Base-by-base conservation (phyloP, 2,113 vertebrate species). In the Ibidorhyncha struthersii region DNA sequence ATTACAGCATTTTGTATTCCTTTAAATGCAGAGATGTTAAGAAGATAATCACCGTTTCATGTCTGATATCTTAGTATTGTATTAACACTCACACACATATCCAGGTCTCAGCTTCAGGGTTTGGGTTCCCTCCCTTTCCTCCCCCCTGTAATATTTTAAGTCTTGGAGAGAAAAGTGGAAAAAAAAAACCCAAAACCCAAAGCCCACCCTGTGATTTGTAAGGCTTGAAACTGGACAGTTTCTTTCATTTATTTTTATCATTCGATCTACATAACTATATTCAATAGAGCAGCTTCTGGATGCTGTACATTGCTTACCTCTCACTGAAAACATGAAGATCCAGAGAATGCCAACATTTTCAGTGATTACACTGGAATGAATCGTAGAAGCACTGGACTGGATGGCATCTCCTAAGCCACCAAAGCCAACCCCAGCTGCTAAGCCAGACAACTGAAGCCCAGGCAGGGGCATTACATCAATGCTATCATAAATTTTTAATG, bases 1-100 rank as follows among this genome's bases (percentile, higher is more conserved):
- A 93, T 90, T 47, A 84, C 55, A 72, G 86, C 56, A 76, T 86
- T 67, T 82, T 84, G 21, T 93, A 70, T 97, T 96, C 53, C 22
- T 96, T 96, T 84, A 96, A 94, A 88, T 67, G 66, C 89, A 89
- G 25, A 92, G 49, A 94, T 82, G 69, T 87, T 84, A 87, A 76
- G 53, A 89, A 80, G 78, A 96, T 61, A 82, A 96, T 97, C 53
- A 86, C 40, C 17, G 38, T 88, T 91, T 86, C 83, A 71, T 53
- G 81, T 66, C 59, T 82, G 41, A 41, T 62, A 80, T 66, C 49
- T 88, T 38, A 78, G 40, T 49, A 49, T 29, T 82, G 56, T 56
- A 56, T 67, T 79, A 91, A 73, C 32, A 62, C 20, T 47, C 45
- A 52, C 43, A 93, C 30, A 82, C 34, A 82, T 3, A 32, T 16